Evolutionary conservation across 1,140 invertebrate genomes (phyloP).

Genomic region (Zaprionus ghesquierei): DNA sequence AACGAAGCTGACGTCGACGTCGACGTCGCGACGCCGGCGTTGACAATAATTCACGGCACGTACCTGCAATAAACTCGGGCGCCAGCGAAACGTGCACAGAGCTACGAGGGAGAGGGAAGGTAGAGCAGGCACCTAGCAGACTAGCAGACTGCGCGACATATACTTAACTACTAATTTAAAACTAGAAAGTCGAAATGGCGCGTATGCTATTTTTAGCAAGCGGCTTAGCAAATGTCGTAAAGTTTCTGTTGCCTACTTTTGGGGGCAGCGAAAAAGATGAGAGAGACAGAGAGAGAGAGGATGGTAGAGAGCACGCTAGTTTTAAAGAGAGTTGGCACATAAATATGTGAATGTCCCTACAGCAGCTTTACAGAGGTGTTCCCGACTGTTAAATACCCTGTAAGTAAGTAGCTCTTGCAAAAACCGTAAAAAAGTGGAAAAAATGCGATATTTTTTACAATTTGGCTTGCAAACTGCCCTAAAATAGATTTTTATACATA

Average conservation of each 20-base stretch:
- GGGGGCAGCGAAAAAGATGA: background rate
- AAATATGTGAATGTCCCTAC: background rate
- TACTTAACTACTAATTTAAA: constrained; percentile 32
- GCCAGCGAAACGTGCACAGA: constrained; percentile 20
- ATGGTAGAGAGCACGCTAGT: background rate
- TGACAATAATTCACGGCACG: constrained; percentile 78
- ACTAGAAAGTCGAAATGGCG: background rate
- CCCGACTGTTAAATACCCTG: background rate
- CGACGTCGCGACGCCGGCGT: constrained; percentile 7
- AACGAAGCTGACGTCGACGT: constrained; percentile 14
- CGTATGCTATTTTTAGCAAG: background rate
- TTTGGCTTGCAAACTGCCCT: no score
- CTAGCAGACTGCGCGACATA: background rate
- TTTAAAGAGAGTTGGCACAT: background rate
- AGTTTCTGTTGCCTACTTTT: constrained; percentile 28
- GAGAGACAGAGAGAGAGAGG: background rate
- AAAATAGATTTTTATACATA: no score
- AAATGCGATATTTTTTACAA: background rate
- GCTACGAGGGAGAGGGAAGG: background rate
- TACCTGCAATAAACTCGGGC: constrained; percentile 72
- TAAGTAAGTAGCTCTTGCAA: no score
- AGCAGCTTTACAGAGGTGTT: background rate
- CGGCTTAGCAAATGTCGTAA: background rate
- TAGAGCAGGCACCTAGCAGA: background rate
- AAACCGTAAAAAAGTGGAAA: no score